Evolutionary conservation across 2,888 invertebrate species (phyloP), one percentile per base, ranked within the genome.

Genomic region (Cartodere bifasciata): DNA sequence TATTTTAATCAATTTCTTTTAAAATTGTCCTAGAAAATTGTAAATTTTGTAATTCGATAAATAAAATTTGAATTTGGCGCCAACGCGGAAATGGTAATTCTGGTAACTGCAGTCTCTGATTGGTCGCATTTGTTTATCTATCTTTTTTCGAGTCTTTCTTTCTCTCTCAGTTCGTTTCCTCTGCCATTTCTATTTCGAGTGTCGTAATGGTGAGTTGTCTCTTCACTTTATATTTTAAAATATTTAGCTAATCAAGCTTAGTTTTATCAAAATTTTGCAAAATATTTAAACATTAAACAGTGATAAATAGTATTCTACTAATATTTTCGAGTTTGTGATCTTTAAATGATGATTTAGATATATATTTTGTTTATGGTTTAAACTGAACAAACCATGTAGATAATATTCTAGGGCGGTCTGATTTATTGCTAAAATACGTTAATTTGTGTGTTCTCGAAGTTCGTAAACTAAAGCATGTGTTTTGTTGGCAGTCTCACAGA

Each of bases 401-500:
- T 63, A 63, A 49, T 58, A 56, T 58, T 68, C 77, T 77, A 77
- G 77, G 77, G 77, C 77, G 77, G 77, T 75, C 77, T 77, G 77
- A 77, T 50, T 28, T 13, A 4, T 27, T 13, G 13, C 16, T 30
- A 16, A 32, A 21, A 32, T 21, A n/a, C 13, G 13, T n/a, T 13
- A 13, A 23, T 9, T 10, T 5, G 10, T 23, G 7, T 9, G 9
- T 9, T 9, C 7, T 23, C 10, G 7, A 23, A 23, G 24, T 9
- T 9, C 5, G 13, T 4, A 4, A 12, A 3, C 13, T 13, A 7
- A 5, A 10, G n/a, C 10, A 26, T 31, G 6, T 12, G 3, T 12
- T 23, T 2, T 34, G 5, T 33, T 25, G 28, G 13, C 63, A 97
- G 98, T 97, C 97, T 68, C 98, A 98, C 70, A 81, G 98, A 60